Evolutionary conservation across 2,888 invertebrate genomes (phyloP), one percentile per base, ranked within the genome.

Genomic region (Leptogaster cylindrica): DNA sequence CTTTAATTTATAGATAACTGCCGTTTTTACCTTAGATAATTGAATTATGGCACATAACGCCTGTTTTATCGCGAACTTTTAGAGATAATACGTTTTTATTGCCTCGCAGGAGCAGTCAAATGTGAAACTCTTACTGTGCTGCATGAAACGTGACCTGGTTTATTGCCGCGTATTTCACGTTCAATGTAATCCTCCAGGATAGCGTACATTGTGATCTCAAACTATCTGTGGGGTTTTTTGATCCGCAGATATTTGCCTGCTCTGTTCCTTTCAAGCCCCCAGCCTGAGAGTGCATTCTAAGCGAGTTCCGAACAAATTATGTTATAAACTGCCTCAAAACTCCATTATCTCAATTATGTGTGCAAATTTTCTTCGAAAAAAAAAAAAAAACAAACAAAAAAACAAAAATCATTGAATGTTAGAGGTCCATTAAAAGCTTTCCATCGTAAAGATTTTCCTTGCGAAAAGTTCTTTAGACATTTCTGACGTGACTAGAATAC

Each of bases 1-100:
- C 55, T 55, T 36, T 55, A 55, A 52, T 52, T 52, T 52, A 52
- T 31, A 52, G 52, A 52, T 31, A 52, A 55, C 55, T 55, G 55
- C 55, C 36, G 36, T 36, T 55, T 55, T 55, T 55, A 55, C 36
- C 55, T 55, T 55, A 55, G 55, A 55, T 55, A 55, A 55, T 36
- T 55, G 36, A 55, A 55, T 55, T 55, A 55, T 55, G 33, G 36
- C 55, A 36, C 55, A 55, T 55, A 55, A 36, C 14, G 55, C 23
- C 12, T 36, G 39, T 14, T 55, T 55, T 23, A 16, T 39, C 31
- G 31, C 36, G 55, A 41, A 16, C 31, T 55, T 50, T 55, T 55
- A 18, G 36, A 55, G 36, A 55, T 36, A 23, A 55, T 36, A 36
- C 55, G 33, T 55, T 36, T 55, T 16, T 55, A 55, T 55, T 55